These are phyloP conservation scores for Cloeon dipterum DNA, from an alignment of 2,888 invertebrate genomes.

Conservation along the genomic window DNA sequence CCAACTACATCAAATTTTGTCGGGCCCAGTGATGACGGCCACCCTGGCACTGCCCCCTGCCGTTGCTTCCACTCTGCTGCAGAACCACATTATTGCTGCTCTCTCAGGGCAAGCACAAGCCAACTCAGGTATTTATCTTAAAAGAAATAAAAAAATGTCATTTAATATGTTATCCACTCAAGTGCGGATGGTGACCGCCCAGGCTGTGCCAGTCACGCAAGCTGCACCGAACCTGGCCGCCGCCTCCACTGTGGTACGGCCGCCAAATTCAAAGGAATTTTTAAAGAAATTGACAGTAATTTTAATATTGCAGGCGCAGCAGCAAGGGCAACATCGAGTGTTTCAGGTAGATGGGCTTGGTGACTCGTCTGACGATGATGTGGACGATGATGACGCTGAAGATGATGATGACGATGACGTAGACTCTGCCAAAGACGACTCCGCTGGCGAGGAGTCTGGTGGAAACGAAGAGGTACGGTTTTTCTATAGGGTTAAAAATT, in stretches of 20 bases:
- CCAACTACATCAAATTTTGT: constrained; percentile 42
- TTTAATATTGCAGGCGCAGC: no score
- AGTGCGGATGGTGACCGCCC: no score
- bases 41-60: constrained; percentile 69
- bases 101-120: constrained; percentile 22
- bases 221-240: no score
- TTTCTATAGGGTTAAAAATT: no score
- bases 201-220: no score
- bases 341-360: constrained; percentile 9
- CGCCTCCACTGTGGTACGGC: no score
- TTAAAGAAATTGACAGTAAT: no score
- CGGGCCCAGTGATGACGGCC: constrained; percentile 71
- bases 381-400: constrained; percentile 55
- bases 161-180: no score
- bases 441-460: constrained; percentile 27
- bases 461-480: constrained; percentile 19
- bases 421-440: constrained; percentile 48
- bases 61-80: constrained; percentile 59
- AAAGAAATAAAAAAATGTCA: no score
- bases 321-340: no score
- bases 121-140: no score
- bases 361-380: constrained; percentile 29
- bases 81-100: constrained; percentile 70
- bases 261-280: no score
- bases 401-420: constrained; percentile 45